These are phyloP conservation scores for Thymelicus sylvestris DNA, from an alignment of 2,888 invertebrate species.

Conservation along the genomic window DNA sequence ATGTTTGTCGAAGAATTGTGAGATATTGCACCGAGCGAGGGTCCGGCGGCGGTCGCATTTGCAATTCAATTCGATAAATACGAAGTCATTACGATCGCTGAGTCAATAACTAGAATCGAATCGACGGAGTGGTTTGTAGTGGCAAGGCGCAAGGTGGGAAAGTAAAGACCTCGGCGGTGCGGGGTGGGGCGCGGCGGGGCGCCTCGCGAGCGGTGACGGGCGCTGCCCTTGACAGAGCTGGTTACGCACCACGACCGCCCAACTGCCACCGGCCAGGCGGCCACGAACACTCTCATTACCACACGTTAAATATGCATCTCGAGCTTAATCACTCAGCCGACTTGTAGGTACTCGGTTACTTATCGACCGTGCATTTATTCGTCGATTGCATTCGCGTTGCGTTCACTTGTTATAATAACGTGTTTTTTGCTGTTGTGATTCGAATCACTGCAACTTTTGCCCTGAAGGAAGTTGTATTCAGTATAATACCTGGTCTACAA, in stretches of 20 bases:
- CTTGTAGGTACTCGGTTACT: slow-evolving; percentile 35
- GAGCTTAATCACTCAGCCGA: slow-evolving; percentile 18
- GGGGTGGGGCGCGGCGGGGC: slow-evolving; percentile 36
- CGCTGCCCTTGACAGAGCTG: slow-evolving; percentile 78
- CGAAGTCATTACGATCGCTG: slow-evolving; percentile 10
- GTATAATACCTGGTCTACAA: too few relatives aligned
- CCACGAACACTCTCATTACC: slow-evolving; percentile 31
- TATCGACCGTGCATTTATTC: not conserved
- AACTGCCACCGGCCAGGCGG: slow-evolving; percentile 16
- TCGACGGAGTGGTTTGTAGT: slow-evolving; percentile 37
- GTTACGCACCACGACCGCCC: slow-evolving; percentile 50
- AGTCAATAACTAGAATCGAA: slow-evolving; percentile 27
- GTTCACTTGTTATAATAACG: slow-evolving; percentile 2
- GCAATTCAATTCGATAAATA: slow-evolving; percentile 17
- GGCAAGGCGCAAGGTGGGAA: slow-evolving; percentile 60
- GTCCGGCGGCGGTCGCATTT: not conserved
- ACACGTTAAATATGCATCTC: slow-evolving; percentile 28
- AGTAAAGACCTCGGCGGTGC: slow-evolving; percentile 71
- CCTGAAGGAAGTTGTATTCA: too few relatives aligned
- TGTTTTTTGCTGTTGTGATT: not conserved
- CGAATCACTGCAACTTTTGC: not conserved
- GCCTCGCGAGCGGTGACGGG: slow-evolving; percentile 64
- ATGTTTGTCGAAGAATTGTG: not conserved
- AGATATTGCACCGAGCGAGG: not conserved
- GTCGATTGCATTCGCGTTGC: not conserved